Evolutionary conservation across 2,113 vertebrate species (phyloP), one percentile per base, ranked within the genome.

Genomic region (Pluvianellus socialis): DNA sequence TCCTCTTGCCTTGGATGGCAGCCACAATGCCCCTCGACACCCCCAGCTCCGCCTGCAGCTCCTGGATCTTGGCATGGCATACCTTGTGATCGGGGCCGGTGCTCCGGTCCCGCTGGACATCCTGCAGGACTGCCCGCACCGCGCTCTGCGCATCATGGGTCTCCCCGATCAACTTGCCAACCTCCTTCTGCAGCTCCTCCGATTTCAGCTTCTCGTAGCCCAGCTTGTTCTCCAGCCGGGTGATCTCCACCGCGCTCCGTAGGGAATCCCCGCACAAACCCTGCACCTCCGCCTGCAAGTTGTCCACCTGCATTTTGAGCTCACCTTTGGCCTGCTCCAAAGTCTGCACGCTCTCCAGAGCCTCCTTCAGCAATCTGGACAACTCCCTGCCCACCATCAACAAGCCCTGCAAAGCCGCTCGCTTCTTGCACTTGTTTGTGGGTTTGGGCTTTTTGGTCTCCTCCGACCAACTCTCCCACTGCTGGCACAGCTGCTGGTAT

Each of bases 381-480:
- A 97, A 38, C 92, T 97, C 96, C 71, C 96, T 96, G 79, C 87
- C 40, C 77, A 97, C 96, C 96, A 97, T 97, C 63, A 97, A 32
- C 90, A 97, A 38, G 49, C 96, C 96, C 79, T 97, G 96, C 93
- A 97, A 85, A 75, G 96, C 96, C 0, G 96, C 96, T 10, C 96
- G 79, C 55, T 97, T 97, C 42, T 96, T 97, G 52, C 96, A 97
- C 67, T 96, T 97, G 5, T 90, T 96, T 3, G 96, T 95, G 74
- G 96, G 93, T 85, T 97, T 97, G 87, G 96, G 87, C 14, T 96
- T 97, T 96, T 97, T 97, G 62, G 30, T 49, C 85, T 97, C 96
- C 66, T 97, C 96, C 0, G 96, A 75, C 96, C 96, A 97, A 45
- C 81, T 94, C 94, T 97, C 96, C 96, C 96, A 97, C 82, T 97